Evolutionary conservation across 2,888 invertebrate genomes (phyloP).

Genomic region (Elaeidobius kamerunicus): DNA sequence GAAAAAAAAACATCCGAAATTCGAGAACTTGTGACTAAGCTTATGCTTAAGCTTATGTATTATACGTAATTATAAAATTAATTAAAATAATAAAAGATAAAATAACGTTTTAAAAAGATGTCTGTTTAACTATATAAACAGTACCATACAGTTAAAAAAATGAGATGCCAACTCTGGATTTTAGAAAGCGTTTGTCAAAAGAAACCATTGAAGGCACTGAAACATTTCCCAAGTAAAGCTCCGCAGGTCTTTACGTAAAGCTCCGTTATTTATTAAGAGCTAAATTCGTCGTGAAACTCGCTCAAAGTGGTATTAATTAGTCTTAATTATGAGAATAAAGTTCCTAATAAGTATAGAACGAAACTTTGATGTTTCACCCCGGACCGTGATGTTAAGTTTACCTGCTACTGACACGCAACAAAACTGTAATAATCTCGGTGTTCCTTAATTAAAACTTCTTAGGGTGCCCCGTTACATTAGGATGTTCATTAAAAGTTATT

Average conservation of each 20-base stretch:
- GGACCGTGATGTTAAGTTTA: constrained; percentile 1
- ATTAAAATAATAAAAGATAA: no score
- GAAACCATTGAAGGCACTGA: constrained; percentile 5
- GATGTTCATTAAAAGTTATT: background rate
- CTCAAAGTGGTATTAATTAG: constrained; percentile 35
- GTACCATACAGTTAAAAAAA: background rate
- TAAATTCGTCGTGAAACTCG: constrained; percentile 32
- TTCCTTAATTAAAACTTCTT: background rate
- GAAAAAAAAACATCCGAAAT: no score
- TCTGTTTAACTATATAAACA: no score
- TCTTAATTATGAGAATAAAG: constrained; percentile 33
- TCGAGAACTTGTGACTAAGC: no score
- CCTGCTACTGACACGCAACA: constrained; percentile 7
- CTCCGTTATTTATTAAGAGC: constrained; percentile 30
- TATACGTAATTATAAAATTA: no score
- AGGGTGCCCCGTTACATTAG: background rate
- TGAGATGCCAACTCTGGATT: background rate
- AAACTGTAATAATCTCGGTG: background rate
- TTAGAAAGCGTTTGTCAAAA: background rate
- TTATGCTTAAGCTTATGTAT: no score
- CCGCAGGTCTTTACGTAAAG: constrained; percentile 13
- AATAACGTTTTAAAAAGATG: no score
- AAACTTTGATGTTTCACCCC: constrained; percentile 32
- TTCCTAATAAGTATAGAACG: constrained; percentile 33
- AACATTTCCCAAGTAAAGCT: constrained; percentile 14